A percentile compares a stretch with the other conserved stretches of the same genome.
Evolutionary conservation across 2,888 invertebrate genomes (phyloP).

Genomic region (Leucophenga montana): DNA sequence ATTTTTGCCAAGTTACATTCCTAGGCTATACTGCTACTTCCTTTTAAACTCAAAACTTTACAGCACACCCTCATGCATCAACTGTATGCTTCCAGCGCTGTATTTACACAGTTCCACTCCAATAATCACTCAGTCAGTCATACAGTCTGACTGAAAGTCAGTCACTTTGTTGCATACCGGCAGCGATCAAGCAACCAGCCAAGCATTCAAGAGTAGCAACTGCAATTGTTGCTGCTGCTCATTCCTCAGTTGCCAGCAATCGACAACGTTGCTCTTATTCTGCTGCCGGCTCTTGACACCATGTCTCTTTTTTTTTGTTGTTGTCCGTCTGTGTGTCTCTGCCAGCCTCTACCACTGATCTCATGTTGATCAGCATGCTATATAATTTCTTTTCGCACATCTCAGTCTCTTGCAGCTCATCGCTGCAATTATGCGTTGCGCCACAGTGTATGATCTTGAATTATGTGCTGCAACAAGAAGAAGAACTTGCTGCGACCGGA

Average conservation of each 20-base stretch:
- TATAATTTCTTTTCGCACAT: slow-evolving; percentile 19
- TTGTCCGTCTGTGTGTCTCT: slow-evolving; percentile 24
- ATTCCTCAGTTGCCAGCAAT: slow-evolving; percentile 28
- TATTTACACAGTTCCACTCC: slow-evolving; percentile 22
- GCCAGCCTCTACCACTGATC: slow-evolving; percentile 39
- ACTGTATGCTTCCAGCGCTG: background rate
- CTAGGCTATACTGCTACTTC: too few species aligned
- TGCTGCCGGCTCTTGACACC: slow-evolving; percentile 50
- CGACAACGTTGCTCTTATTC: slow-evolving; percentile 16
- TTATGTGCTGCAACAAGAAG: background rate
- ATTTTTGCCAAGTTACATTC: too few species aligned
- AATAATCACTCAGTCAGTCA: slow-evolving; percentile 10
- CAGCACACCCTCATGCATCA: background rate
- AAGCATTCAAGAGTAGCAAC: background rate
- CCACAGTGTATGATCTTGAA: slow-evolving; percentile 16
- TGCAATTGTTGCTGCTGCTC: slow-evolving; percentile 39
- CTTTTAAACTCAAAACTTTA: too few species aligned
- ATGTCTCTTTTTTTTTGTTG: slow-evolving; percentile 35
- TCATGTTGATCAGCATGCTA: slow-evolving; percentile 20
- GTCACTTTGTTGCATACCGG: too few species aligned
- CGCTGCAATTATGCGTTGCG: slow-evolving; percentile 21
- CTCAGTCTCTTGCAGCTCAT: background rate
- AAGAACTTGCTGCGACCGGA: slow-evolving; percentile 19
- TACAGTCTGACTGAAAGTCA: too few species aligned
- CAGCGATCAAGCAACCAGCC: slow-evolving; percentile 18